phyloP scores from a whole-genome alignment of 1,140 invertebrate species.

The Bathynomus jamesi region DNA sequence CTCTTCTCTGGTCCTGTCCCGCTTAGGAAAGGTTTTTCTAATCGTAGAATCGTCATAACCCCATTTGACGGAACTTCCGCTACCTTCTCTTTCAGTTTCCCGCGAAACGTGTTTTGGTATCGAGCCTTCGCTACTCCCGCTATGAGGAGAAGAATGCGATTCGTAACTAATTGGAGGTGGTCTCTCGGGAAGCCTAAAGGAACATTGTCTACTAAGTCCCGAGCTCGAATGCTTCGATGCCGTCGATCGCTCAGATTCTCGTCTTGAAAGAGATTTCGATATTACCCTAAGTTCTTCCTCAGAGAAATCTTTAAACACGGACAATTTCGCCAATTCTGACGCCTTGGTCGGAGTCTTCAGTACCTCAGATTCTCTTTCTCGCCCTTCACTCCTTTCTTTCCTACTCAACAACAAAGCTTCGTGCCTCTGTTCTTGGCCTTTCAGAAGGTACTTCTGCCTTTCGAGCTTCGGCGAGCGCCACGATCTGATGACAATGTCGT shows the following conservation, averaged over 20 bases:
- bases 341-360: constrained; percentile 14
- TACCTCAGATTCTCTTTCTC: constrained; percentile 4
- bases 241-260: constrained; percentile 17
- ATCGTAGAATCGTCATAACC: too few relatives aligned
- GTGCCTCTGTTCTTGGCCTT: constrained; percentile 44
- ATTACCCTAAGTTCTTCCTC: constrained; percentile 22
- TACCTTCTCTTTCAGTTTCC: not conserved
- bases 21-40: not conserved
- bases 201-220: not conserved
- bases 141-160: not conserved
- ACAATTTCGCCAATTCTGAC: constrained; percentile 13
- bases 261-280: constrained; percentile 23
- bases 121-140: not conserved
- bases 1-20: not conserved
- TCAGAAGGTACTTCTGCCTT: constrained; percentile 45
- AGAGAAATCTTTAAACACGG: constrained; percentile 29
- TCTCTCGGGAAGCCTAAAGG: not conserved
- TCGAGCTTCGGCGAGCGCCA: constrained; percentile 47
- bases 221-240: not conserved
- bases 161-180: not conserved
- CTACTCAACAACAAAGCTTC: too few relatives aligned
- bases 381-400: constrained; percentile 41
- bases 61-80: not conserved
- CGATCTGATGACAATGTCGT: constrained; percentile 28
- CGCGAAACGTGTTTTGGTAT: not conserved